phyloP scores from a whole-genome alignment of 2,113 vertebrate species.

The Balaenoptera acutorostrata region DNA sequence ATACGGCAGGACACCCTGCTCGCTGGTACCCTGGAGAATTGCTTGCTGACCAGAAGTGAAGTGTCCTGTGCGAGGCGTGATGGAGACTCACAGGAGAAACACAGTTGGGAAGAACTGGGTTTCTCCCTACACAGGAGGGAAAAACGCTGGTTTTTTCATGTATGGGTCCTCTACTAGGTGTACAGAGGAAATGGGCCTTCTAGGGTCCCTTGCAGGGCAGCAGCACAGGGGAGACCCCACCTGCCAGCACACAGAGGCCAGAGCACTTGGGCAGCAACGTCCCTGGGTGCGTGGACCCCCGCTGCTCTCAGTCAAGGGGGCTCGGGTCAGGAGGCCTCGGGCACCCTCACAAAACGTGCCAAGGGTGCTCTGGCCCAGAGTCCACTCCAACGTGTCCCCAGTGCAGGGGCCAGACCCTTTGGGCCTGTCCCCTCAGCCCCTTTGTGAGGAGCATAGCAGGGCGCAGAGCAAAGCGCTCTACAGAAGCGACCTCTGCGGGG shows the following conservation, averaged over 20 bases:
- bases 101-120: not conserved
- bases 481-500: not conserved
- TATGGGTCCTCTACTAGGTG: not conserved
- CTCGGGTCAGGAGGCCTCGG: not conserved
- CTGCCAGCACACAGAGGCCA: not conserved
- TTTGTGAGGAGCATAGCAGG: not conserved
- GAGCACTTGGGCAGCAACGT: accelerated
- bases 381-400: not conserved
- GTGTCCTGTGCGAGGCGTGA: not conserved
- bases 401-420: not conserved
- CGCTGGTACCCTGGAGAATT: not conserved
- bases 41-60: not conserved
- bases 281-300: not conserved
- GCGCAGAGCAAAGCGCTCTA: not conserved
- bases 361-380: not conserved
- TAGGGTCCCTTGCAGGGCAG: not conserved
- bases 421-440: not conserved
- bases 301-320: not conserved
- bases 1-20: not conserved
- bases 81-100: not conserved
- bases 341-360: too few species aligned
- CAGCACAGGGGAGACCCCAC: too few species aligned
- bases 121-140: not conserved
- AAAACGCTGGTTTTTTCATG: not conserved
- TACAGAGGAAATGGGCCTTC: not conserved